These are phyloP conservation scores for Pseudeuparius sepicola DNA, from an alignment of 2,888 invertebrate genomes.

Conservation along the genomic window DNA sequence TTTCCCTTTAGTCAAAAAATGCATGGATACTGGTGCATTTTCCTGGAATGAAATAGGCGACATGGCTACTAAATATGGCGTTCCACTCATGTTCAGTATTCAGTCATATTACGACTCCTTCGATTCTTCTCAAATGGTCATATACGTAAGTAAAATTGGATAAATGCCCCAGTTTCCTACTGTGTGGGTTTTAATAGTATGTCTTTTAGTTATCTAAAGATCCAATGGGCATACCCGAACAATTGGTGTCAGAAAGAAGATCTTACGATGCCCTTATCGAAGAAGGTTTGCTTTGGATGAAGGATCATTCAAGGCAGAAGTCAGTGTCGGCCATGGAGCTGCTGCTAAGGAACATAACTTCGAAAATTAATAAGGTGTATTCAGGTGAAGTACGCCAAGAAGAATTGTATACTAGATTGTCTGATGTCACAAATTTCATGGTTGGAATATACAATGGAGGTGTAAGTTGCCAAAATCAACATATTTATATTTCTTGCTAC, in stretches of 20 bases:
- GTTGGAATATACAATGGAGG: constrained; percentile 27
- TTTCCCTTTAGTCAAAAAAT: constrained; percentile 31
- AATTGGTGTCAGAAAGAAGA: background rate
- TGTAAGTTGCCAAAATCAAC: constrained; percentile 26
- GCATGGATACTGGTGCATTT: constrained; percentile 11
- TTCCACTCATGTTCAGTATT: constrained; percentile 35
- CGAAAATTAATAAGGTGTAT: constrained; percentile 25
- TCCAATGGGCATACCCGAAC: constrained; percentile 21
- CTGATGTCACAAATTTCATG: constrained; percentile 29
- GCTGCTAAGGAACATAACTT: constrained; percentile 25
- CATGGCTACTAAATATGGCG: constrained; percentile 34
- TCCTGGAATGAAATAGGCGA: constrained; percentile 34
- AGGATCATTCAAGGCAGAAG: constrained; percentile 1
- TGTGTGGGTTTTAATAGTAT: no score
- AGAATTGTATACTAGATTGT: constrained; percentile 25
- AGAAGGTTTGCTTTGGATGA: constrained; percentile 17
- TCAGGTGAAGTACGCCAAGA: constrained; percentile 23
- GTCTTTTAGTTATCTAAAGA: constrained; percentile 21
- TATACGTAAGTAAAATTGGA: constrained; percentile 33
- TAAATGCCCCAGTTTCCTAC: no score
- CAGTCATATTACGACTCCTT: constrained; percentile 23
- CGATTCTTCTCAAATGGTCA: constrained; percentile 30
- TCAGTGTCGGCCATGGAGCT: constrained; percentile 10
- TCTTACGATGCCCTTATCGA: constrained; percentile 26
- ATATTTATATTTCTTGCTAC: no score